phyloP scores from a whole-genome alignment of 2,797 vertebrate species.

The Loriculus beryllinus region DNA sequence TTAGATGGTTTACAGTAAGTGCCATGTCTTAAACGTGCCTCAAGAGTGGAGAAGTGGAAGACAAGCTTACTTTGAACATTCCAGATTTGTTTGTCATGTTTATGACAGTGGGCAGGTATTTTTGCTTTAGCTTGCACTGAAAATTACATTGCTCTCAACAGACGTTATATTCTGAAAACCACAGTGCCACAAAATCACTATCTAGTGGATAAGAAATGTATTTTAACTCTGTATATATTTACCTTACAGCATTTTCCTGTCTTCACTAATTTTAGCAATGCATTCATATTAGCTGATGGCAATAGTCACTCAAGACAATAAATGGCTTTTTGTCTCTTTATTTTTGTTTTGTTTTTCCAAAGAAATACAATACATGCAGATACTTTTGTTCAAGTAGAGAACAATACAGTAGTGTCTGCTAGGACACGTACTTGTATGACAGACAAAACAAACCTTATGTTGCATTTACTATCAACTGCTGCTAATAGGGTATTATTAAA shows the following conservation, averaged over 20 bases:
- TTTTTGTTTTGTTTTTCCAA: conserved; percentile 74
- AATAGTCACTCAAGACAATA: conserved; percentile 73
- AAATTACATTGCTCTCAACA: conserved; percentile 80
- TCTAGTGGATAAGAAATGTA: conserved; percentile 75
- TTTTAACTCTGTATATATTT: conserved; percentile 89
- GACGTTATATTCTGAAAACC: conserved; percentile 72
- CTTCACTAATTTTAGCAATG: conserved; percentile 80
- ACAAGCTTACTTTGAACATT: conserved; percentile 84
- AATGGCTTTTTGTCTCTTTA: conserved; percentile 72
- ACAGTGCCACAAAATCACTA: conserved; percentile 77
- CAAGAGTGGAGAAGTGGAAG: conserved; percentile 69
- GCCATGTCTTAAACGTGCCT: conserved; percentile 70
- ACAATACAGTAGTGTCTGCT: conserved; percentile 69
- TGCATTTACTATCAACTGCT: conserved; percentile 82
- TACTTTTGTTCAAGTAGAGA: conserved; percentile 72
- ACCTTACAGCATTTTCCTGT: conserved; percentile 81
- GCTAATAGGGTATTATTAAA: conserved; percentile 79
- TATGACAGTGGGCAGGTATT: conserved; percentile 79
- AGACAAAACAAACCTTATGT: conserved; percentile 83
- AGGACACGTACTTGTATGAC: conserved; percentile 75
- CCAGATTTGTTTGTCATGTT: conserved; percentile 77
- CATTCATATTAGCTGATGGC: conserved; percentile 79
- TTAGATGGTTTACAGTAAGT: conserved; percentile 72
- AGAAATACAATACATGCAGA: conserved; percentile 72
- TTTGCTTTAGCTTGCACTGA: conserved; percentile 91